Conservation (phyloP, 1,140 invertebrate genomes). For the Pomacea maculata region DNA sequence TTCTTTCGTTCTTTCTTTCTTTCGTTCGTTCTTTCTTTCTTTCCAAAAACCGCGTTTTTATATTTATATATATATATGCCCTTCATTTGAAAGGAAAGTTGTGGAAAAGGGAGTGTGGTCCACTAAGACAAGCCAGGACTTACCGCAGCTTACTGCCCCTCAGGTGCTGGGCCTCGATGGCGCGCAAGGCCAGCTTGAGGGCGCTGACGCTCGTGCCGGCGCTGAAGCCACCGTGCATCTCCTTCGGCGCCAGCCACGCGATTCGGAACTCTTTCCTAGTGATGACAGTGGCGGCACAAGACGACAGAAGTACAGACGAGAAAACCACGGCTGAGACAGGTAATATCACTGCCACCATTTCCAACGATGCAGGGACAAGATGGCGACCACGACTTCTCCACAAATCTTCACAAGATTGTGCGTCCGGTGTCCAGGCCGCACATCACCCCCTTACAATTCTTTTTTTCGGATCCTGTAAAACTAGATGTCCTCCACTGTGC, state of each 20-base stretch:
- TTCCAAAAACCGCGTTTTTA: no score
- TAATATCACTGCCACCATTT: neutral
- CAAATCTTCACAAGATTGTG: neutral
- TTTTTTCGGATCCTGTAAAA: neutral
- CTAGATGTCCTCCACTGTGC: no score
- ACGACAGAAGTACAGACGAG: neutral
- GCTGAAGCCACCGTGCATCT: slow-evolving; percentile 36
- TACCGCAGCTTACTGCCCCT: neutral
- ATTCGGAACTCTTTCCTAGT: slow-evolving; percentile 38
- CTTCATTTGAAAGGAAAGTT: no score
- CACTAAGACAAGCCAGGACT: no score
- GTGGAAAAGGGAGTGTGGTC: no score
- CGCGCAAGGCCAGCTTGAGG: slow-evolving; percentile 35
- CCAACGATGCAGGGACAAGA: neutral
- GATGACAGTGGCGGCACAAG: neutral
- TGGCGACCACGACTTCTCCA: neutral
- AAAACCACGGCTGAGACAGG: neutral
- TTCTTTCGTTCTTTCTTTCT: no score
- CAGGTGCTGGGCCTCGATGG: slow-evolving; percentile 1
- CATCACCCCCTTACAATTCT: neutral
- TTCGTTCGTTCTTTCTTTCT: no score
- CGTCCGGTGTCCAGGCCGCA: neutral
- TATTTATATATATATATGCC: no score
- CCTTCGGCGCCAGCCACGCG: slow-evolving; percentile 49
- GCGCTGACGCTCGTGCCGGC: slow-evolving; percentile 41